A percentile compares a stretch with the other conserved stretches of the same genome.
Conservation (phyloP, 2,797 vertebrate genomes). For the Sebastes oblongus region DNA sequence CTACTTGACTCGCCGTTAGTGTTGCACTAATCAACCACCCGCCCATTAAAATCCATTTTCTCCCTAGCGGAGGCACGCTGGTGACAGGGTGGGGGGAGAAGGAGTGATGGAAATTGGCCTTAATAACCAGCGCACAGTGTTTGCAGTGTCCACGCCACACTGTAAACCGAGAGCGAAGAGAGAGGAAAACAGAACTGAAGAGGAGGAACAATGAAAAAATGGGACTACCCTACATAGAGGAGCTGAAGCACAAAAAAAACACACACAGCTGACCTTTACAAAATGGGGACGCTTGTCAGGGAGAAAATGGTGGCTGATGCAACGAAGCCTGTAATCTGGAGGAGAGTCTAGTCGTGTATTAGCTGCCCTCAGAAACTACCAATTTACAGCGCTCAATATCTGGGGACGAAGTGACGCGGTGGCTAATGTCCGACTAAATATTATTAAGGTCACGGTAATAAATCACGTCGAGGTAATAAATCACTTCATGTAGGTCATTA, state of each 20-base stretch:
- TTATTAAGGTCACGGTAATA: slow-evolving; percentile 56
- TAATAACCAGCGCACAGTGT: slow-evolving; percentile 56
- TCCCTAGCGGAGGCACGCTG: background rate
- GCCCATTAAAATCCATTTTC: slow-evolving; percentile 58
- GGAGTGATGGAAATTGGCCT: slow-evolving; percentile 67
- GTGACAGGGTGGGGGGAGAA: slow-evolving; percentile 44
- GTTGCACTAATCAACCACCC: slow-evolving; percentile 61
- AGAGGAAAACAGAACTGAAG: background rate
- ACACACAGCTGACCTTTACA: slow-evolving; percentile 51
- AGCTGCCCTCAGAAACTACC: slow-evolving; percentile 1
- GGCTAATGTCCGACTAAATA: slow-evolving; percentile 49
- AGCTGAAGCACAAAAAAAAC: background rate
- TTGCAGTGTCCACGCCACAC: slow-evolving; percentile 12
- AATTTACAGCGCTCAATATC: slow-evolving; percentile 24
- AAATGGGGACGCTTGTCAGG: slow-evolving; percentile 45
- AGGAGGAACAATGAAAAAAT: slow-evolving; percentile 10
- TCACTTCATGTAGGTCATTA: slow-evolving; percentile 44
- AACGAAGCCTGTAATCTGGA: slow-evolving; percentile 35
- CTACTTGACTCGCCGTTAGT: slow-evolving; percentile 54
- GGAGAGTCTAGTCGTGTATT: background rate
- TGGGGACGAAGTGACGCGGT: slow-evolving; percentile 28
- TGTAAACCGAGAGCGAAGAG: slow-evolving; percentile 5
- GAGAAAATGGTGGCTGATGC: slow-evolving; percentile 54
- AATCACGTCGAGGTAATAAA: slow-evolving; percentile 41
- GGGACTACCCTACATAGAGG: background rate